A percentile compares a stretch with the other conserved stretches of the same genome.
These are phyloP conservation scores for Carpatolechia fugitivella DNA, from an alignment of 2,888 invertebrate genomes.

Conservation along the genomic window DNA sequence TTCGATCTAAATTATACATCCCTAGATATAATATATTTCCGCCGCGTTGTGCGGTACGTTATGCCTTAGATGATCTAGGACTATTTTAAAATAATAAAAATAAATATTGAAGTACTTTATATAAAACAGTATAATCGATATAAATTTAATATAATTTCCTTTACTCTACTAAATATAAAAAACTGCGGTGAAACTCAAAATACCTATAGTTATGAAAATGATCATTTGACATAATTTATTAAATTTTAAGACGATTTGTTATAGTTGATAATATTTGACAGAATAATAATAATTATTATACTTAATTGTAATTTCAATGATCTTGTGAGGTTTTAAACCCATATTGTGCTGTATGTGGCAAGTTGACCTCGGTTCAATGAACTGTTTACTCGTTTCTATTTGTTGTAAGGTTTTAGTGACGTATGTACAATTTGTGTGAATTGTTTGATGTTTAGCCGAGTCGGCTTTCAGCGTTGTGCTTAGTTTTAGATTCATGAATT, in stretches of 20 bases:
- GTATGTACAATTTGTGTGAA: neutral
- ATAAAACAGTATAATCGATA: slow-evolving; percentile 20
- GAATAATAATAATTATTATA: neutral
- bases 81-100: slow-evolving; percentile 27
- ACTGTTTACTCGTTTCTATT: slow-evolving; percentile 4
- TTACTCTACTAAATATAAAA: neutral
- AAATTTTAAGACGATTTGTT: neutral
- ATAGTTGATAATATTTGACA: neutral
- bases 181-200: neutral
- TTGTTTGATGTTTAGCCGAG: neutral
- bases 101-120: slow-evolving; percentile 25
- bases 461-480: slow-evolving; percentile 3
- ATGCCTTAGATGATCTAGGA: slow-evolving; percentile 62
- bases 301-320: neutral
- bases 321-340: neutral
- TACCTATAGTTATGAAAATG: neutral
- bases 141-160: slow-evolving; percentile 32
- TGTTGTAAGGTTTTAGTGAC: neutral
- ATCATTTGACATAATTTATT: no score
- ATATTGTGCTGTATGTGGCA: no score
- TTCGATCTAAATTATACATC: slow-evolving; percentile 31
- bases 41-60: slow-evolving; percentile 39
- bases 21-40: slow-evolving; percentile 41
- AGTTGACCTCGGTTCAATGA: no score
- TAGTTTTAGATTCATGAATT: neutral